Percentiles rank a stretch among this genome's conserved stretches.
phyloP scores from a whole-genome alignment of 2,888 invertebrate genomes.

The Spodoptera picta region DNA sequence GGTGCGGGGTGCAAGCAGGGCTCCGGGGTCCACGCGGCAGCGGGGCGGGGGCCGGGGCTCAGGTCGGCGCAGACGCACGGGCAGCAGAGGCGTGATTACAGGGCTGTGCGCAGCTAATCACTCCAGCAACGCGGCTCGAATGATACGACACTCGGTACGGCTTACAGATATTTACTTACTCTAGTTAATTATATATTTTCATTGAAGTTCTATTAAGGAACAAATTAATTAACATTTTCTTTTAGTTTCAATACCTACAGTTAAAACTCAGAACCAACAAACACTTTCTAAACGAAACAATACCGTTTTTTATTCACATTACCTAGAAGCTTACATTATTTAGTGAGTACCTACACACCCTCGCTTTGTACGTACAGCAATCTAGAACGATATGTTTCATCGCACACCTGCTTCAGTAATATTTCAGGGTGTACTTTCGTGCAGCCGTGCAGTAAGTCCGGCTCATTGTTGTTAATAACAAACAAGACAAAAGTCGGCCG shows the following conservation, averaged over 20 bases:
- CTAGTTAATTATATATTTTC: background rate
- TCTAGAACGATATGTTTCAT: background rate
- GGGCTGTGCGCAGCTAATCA: slow-evolving; percentile 84
- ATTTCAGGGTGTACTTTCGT: slow-evolving; percentile 58
- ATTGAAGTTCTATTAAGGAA: background rate
- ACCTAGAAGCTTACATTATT: no score
- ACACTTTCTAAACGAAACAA: no score
- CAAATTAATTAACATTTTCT: background rate
- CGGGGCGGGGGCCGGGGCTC: slow-evolving; percentile 57
- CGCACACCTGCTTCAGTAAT: background rate
- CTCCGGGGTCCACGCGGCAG: slow-evolving; percentile 38
- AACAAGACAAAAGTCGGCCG: slow-evolving; percentile 82
- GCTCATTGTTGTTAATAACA: slow-evolving; percentile 84
- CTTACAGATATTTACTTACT: slow-evolving; percentile 51
- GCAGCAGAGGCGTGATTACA: slow-evolving; percentile 87
- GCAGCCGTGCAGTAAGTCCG: slow-evolving; percentile 58
- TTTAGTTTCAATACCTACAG: no score
- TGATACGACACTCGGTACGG: slow-evolving; percentile 60
- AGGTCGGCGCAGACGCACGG: slow-evolving; percentile 84
- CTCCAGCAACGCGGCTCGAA: slow-evolving; percentile 76
- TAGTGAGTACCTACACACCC: no score
- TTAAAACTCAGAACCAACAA: no score
- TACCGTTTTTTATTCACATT: no score
- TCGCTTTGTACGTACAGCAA: no score
- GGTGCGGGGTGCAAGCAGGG: slow-evolving; percentile 58